These are phyloP conservation scores for Valencia hispanica DNA, from an alignment of 2,797 vertebrate species.

Conservation along the genomic window DNA sequence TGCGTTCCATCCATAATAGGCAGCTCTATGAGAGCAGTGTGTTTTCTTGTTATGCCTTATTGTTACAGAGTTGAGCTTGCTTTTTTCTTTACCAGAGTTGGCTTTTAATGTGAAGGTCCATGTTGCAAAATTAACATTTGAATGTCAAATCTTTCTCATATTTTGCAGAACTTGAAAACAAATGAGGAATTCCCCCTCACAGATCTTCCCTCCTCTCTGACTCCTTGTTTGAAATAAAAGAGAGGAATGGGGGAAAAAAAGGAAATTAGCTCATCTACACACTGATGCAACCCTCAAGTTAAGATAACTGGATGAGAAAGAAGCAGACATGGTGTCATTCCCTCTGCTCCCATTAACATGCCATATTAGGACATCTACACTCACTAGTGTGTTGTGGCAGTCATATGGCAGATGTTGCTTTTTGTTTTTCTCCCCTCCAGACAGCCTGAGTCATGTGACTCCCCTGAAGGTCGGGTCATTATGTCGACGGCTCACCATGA, in stretches of 20 bases:
- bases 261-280: constrained; percentile 75
- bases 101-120: background rate
- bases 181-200: constrained; percentile 42
- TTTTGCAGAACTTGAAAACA: background rate
- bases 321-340: constrained; percentile 58
- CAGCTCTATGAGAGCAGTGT: background rate
- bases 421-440: constrained; percentile 39
- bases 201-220: constrained; percentile 33
- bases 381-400: constrained; percentile 19
- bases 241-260: constrained; percentile 11
- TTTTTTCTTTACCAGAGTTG: background rate
- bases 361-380: constrained; percentile 78
- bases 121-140: background rate
- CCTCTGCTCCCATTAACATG: constrained; percentile 31
- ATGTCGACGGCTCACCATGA: constrained; percentile 13
- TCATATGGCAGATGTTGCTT: constrained; percentile 49
- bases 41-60: background rate
- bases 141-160: background rate
- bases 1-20: constrained; percentile 19
- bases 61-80: background rate
- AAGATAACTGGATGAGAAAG: constrained; percentile 51
- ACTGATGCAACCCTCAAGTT: constrained; percentile 63
- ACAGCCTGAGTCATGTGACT: constrained; percentile 61
- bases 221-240: constrained; percentile 23
- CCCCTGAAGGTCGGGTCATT: constrained; percentile 30